Evolutionary conservation across 2,113 vertebrate genomes (phyloP).

Genomic region (Nothocercus nigrocapillus): DNA sequence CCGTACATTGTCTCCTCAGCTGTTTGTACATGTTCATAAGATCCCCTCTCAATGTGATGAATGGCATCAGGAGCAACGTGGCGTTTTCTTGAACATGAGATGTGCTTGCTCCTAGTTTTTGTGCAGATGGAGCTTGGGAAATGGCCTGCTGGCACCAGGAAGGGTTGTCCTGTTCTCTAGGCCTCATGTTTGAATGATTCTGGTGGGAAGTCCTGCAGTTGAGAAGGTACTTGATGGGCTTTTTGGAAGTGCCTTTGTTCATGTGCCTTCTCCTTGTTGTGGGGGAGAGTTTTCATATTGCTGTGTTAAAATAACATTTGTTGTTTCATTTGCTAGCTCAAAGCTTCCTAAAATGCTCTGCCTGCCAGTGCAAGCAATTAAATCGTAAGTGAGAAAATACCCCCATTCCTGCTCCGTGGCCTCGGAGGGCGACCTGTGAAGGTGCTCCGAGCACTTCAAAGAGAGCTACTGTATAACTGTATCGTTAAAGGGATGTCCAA

Average conservation of each 20-base stretch:
- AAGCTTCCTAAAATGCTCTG: neutral
- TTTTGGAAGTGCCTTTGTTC: neutral
- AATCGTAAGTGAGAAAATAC: neutral
- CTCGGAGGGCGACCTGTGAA: neutral
- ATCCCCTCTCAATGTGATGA: neutral
- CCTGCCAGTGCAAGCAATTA: neutral
- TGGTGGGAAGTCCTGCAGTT: neutral
- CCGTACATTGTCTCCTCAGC: no score
- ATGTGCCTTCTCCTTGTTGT: fast-evolving
- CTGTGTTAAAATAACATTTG: neutral
- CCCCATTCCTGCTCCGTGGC: fast-evolving
- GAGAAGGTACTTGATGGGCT: neutral
- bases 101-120: no score
- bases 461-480: neutral
- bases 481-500: slow-evolving; percentile 14
- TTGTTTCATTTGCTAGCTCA: neutral
- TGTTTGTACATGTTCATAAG: no score
- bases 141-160: neutral
- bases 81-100: fast-evolving
- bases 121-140: neutral
- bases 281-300: neutral
- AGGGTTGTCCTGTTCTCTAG: neutral
- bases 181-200: fast-evolving
- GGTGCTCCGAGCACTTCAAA: slow-evolving; percentile 16
- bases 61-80: fast-evolving